Evolutionary conservation across 2,113 vertebrate species (phyloP), one percentile per base, ranked within the genome.

Genomic region (Cavia porcellus): DNA sequence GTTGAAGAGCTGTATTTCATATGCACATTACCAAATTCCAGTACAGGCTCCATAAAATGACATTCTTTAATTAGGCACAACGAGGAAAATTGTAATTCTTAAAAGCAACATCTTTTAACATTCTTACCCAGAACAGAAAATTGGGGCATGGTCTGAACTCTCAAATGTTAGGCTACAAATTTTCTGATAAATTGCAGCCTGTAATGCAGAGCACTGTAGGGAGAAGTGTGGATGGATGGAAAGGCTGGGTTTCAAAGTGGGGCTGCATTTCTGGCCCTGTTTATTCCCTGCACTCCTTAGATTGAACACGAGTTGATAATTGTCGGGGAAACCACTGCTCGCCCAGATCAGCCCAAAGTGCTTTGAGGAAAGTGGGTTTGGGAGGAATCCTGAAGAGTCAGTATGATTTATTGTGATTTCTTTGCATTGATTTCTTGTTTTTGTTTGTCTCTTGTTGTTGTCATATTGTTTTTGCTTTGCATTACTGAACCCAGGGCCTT

Each of bases 1-100:
- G 42, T 82, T 64, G 68, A 91, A 85, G 97, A 96, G n/a, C 28
- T 93, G 0, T 5, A 20, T 64, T 96, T 55, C 90, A 64, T 86
- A 30, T 28, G 14, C n/a, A 80, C 20, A 82, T 79, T 93, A 82
- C 74, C 62, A 93, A 90, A 77, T 87, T 55, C 25, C 64, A 81
- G 20, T 52, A 25, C 5, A n/a, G 32, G 50, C 47, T 59, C 70
- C 77, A 52, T 20, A 70, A 45, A 80, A 62, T 79, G 14, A 57
- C 68, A 90, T 42, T 15, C 22, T 87, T 95, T 93, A n/a, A 59
- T 81, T 86, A 77, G 74, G 11, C 70, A 70, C 13, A 92, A 74
- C 75, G 28, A 75, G 17, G 4, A 70, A 57, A 38, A 68, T 20
- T 47, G 52, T 62, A 42, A 79, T 84, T 87, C 85, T 91, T 88